Base-by-base conservation (phyloP, 2,113 vertebrate species). In the Pogona vitticeps region DNA sequence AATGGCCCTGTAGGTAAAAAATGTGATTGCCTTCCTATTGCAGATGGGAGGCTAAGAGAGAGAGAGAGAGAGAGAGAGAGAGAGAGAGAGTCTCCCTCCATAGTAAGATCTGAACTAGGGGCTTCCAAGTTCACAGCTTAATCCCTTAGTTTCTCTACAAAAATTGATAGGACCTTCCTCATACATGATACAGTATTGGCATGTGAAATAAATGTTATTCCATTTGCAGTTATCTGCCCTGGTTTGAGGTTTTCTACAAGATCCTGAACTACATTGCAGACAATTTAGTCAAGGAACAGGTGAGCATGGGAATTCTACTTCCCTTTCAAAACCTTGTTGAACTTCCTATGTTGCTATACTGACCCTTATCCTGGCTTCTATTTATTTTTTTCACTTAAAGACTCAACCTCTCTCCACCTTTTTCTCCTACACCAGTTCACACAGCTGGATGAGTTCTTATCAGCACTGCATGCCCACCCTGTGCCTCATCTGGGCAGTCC, bases 211-310 rank as follows among this genome's bases (percentile, higher is more conserved):
- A 3, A 13, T 76, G 14, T 31, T 18, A 72, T 71, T 87, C 68
- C 86, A 83, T 56, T 90, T 83, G 38, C 91, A 98, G 98, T 86
- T 97, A 97, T 86, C 95, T 98, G 81, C 98, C 98, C 2, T 98
- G 98, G 98, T 98, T 98, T 89, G 98, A 98, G 87, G 96, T 98
- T 68, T 98, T 98, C 94, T 98, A 98, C 96, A 98, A 98, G 93
- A 96, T 98, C 40, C 95, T 98, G 82, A 98, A 98, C 91, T 97
- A 95, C 65, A 91, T 98, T 68, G 98, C 98, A 0, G 98, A 98
- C 87, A 97, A 95, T 86, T 85, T 98, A 73, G 93, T 95, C 1
- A 98, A 98, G 91, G 93, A 96, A 78, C 98, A 98, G 95, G 98
- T 98, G 91, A 96, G 94, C n/a, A 1, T 38, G 40, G 46, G 61